phyloP scores from a whole-genome alignment of 2,888 invertebrate genomes.

The Empis stercorea region DNA sequence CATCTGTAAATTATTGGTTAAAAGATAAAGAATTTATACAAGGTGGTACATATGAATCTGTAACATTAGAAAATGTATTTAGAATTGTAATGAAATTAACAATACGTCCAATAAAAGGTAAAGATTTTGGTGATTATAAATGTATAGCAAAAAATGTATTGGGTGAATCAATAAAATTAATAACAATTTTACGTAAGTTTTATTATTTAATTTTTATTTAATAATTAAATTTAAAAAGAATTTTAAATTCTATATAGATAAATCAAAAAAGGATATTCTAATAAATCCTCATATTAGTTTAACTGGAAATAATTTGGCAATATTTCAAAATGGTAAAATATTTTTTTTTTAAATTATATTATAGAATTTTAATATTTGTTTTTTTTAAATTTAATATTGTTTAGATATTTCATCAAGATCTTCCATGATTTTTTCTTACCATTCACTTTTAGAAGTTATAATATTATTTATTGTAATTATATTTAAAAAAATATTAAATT shows the following conservation, averaged over 20 bases:
- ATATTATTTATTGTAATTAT: no score
- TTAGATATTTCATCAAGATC: no score
- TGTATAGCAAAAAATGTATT: constrained; percentile 71
- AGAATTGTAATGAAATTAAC: constrained; percentile 63
- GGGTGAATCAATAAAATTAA: constrained; percentile 43
- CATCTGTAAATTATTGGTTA: constrained; percentile 33
- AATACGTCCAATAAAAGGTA: constrained; percentile 47
- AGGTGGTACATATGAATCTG: constrained; percentile 33
- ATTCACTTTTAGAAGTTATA: no score
- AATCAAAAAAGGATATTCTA: neutral
- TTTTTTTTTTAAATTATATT: no score
- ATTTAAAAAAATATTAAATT: no score
- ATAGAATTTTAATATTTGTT: no score
- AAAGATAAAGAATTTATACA: constrained; percentile 31
- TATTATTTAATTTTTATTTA: neutral
- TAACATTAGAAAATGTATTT: constrained; percentile 58
- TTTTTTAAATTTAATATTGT: no score
- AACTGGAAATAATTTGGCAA: neutral
- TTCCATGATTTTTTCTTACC: no score
- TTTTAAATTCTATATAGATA: neutral
- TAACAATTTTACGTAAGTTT: constrained; percentile 17
- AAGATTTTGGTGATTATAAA: constrained; percentile 65
- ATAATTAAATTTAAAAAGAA: neutral
- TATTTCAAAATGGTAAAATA: neutral
- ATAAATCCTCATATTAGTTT: neutral